Evolutionary conservation across 2,797 vertebrate genomes (phyloP), one percentile per base, ranked within the genome.

Genomic region (Notamacropus eugenii): DNA sequence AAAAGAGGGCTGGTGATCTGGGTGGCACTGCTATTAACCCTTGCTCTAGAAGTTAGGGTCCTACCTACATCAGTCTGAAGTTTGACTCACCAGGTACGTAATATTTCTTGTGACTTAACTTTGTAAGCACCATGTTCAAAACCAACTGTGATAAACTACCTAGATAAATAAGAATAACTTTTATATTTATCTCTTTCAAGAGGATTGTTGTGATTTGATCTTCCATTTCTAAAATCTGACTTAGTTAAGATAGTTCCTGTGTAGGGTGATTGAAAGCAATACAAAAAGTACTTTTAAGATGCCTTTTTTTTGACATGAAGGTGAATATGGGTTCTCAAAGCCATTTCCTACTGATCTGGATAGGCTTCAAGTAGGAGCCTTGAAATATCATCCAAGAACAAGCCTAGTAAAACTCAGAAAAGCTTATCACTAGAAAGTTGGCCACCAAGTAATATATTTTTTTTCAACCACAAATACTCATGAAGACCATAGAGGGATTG

Each of bases 261-360:
- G n/a, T 94, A 59, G n/a, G 14, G 5, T 90, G 24, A 67, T 46
- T 93, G 28, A 97, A 29, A 97, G 54, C 55, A 56, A 4, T 94
- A 54, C 46, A 34, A 90, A 92, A 67, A 90, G 59, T 34, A 82
- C 56, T 90, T 91, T 92, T 74, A 74, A 74, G 19, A 74, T 22
- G 67, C n/a, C 6, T 74, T 22, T 22, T 22, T 22, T 19, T 74
- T 22, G 62, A 5, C n/a, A 74, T 74, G 62, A 40, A 74, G 62
- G n/a, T 40, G 0, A 74, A 74, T 22, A 5, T 74, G 62, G 5
- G 62, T n/a, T 40, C 62, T 40, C n/a, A 74, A 74, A 74, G 16
- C 16, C 16, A 46, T 46, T 19, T 82, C 67, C n/a, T 22, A 22
- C 67, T 46, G 67, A 82, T 82, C 67, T 82, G 67, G 67, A 82